Base-by-base conservation (phyloP, 2,797 vertebrate species). In the Poeciliopsis gracilis region DNA sequence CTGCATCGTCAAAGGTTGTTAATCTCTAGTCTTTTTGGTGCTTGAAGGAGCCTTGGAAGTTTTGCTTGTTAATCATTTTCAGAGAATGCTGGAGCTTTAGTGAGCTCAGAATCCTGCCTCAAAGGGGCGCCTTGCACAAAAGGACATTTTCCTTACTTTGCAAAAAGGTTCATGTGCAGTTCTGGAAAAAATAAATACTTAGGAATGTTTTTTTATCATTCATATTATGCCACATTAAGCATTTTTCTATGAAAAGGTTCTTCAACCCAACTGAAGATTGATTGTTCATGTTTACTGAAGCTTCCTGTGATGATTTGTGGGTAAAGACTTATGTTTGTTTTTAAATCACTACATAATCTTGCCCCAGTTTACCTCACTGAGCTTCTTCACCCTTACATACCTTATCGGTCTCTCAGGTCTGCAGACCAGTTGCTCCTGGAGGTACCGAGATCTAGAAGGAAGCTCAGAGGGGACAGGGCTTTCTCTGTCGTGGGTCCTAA, bases 41-140 rank as follows among this genome's bases (percentile, higher is more conserved):
- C 43, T 69, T 43, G 38, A 69, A 41, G 66, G 66, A 25, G 36
- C 10, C 23, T 69, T 69, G 36, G 66, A 43, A 12, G 66, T n/a
- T 69, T 13, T 43, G 66, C 66, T 41, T 69, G 18, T 69, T 41
- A 69, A 25, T 28, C 53, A 57, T 43, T 43, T 69, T 43, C 66
- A 69, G 66, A n/a, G 11, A 69, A 69, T n/a, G 38, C 38, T 69
- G 41, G 20, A 69, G 66, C 67, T 45, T 70, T 45, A 6, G 67
- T 16, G 12, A 43, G 25, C 33, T 43, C 38, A 69, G 11, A 69
- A 43, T 38, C 4, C 20, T 15, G 25, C 66, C 66, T 69, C 23
- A 69, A 69, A 43, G 16, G 18, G 36, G 12, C 0, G 5, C 20
- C 9, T 43, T 70, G n/a, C 25, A 9, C n/a, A 71, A 46, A 28